Evolutionary conservation across 2,113 vertebrate species (phyloP).

Genomic region (Myanophis thanlyinensis): DNA sequence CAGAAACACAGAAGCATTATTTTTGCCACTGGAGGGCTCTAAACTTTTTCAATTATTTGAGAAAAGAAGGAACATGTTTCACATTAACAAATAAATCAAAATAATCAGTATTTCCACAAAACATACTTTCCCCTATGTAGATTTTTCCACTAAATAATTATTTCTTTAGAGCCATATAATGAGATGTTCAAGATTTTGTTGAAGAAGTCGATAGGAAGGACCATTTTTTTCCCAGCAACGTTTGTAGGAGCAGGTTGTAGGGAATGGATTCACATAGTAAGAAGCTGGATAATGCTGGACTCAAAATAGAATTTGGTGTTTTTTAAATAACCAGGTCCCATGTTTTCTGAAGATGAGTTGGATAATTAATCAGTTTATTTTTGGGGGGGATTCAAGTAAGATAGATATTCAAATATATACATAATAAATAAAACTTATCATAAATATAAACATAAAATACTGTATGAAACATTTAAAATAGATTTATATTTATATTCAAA

Average conservation of each 20-base stretch:
- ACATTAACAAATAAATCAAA: not conserved
- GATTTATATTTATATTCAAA: not conserved
- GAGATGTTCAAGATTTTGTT: not conserved
- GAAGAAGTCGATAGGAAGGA: not conserved
- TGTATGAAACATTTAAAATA: not conserved
- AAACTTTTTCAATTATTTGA: constrained; percentile 57
- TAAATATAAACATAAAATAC: not conserved
- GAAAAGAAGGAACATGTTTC: not conserved
- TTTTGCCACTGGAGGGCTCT: constrained; percentile 69
- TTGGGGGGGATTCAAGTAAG: not conserved
- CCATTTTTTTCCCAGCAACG: not conserved
- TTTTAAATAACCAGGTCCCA: not conserved
- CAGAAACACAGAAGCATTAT: constrained; percentile 43
- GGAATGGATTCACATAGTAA: not conserved
- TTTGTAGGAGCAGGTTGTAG: not conserved
- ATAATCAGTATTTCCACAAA: not conserved
- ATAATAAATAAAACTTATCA: not conserved
- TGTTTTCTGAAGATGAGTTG: not conserved
- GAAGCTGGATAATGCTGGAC: not conserved
- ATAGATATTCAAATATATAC: not conserved
- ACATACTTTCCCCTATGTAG: not conserved
- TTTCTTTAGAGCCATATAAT: not conserved
- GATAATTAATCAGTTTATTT: not conserved
- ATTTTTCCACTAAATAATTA: not conserved
- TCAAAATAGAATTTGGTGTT: not conserved